A percentile compares a stretch with the other conserved stretches of the same genome.
These are phyloP conservation scores for Orthosia gracilis DNA, from an alignment of 2,888 invertebrate genomes.

Conservation along the genomic window DNA sequence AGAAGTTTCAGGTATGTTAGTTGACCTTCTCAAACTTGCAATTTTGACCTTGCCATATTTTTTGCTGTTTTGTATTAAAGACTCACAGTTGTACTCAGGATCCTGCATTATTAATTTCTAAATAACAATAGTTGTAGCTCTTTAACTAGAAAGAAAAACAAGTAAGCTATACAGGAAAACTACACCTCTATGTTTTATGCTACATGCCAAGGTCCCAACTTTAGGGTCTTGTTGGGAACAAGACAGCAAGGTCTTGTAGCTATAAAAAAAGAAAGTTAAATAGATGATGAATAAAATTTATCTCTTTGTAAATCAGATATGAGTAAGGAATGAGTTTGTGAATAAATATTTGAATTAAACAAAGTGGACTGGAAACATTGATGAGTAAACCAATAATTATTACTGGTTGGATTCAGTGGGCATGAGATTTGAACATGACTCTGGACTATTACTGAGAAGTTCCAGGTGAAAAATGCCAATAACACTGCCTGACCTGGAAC, in stretches of 20 bases:
- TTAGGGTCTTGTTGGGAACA: constrained; percentile 18
- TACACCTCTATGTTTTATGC: neutral
- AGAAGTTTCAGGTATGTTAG: constrained; percentile 94
- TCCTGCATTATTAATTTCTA: too few relatives aligned
- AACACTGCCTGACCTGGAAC: neutral
- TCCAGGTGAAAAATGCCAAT: neutral
- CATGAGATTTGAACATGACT: neutral
- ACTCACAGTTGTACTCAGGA: neutral
- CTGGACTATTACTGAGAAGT: neutral
- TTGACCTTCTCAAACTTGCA: constrained; percentile 47
- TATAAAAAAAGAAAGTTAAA: neutral
- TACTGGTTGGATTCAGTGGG: too few relatives aligned
- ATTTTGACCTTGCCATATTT: constrained; percentile 50
- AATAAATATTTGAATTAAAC: neutral
- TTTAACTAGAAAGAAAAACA: neutral
- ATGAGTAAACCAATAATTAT: neutral
- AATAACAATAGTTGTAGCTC: neutral
- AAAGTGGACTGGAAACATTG: neutral
- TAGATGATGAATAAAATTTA: constrained; percentile 5
- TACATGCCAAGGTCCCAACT: constrained; percentile 6
- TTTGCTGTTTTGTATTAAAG: constrained; percentile 7
- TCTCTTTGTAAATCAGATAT: neutral
- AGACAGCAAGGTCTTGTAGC: neutral
- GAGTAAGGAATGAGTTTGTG: neutral
- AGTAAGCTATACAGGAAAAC: constrained; percentile 22